Conservation (phyloP, 2,797 vertebrate species). For the Eutrigla gurnardus region DNA sequence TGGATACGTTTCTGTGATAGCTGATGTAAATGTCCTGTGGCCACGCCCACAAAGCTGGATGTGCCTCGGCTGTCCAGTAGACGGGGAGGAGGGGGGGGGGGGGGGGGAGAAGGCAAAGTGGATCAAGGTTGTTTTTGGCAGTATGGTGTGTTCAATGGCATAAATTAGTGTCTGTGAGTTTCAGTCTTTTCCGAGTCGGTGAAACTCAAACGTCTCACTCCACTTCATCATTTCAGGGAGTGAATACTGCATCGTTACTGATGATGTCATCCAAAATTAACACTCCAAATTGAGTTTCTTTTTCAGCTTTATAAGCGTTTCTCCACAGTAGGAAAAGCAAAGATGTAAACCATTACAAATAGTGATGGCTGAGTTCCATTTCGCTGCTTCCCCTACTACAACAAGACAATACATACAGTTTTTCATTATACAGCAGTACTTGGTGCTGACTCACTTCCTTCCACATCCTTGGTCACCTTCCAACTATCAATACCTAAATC, state of each 20-base stretch:
- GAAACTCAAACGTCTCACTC: neutral
- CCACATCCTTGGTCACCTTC: conserved; percentile 23
- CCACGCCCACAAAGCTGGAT: conserved; percentile 4
- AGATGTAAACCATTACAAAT: neutral
- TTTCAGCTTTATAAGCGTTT: neutral
- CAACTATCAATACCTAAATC: conserved; percentile 24
- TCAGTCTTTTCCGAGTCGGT: neutral
- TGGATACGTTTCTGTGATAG: conserved; percentile 12
- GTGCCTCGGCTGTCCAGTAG: neutral
- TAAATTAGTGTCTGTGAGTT: neutral
- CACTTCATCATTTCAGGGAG: neutral
- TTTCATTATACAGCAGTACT: neutral
- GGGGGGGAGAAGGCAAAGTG: neutral
- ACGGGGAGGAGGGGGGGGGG: neutral
- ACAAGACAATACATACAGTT: neutral
- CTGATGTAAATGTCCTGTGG: conserved; percentile 20
- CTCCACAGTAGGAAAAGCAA: neutral
- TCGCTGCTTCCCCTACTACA: neutral
- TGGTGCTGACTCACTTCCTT: conserved; percentile 27
- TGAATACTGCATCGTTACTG: neutral
- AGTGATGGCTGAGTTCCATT: neutral
- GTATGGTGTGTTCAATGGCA: neutral
- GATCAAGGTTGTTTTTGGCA: neutral
- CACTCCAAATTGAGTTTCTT: neutral
- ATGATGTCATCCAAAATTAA: conserved; percentile 3